Conservation (phyloP, 2,888 invertebrate genomes). For the Hydropsyche betteni region DNA sequence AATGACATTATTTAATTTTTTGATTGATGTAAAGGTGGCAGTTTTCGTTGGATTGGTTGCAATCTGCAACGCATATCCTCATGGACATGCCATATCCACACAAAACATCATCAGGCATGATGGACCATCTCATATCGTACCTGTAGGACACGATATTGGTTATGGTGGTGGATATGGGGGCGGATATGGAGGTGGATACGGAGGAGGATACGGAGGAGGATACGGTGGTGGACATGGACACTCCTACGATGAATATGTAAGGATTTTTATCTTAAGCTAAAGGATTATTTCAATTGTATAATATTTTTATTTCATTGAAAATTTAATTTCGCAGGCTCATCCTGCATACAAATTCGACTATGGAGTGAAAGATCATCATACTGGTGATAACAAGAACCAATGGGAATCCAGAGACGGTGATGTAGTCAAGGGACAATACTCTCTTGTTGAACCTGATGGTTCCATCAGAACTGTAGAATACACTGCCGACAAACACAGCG, state of each 20-base stretch:
- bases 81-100: slow-evolving; percentile 41
- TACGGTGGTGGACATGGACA: slow-evolving; percentile 47
- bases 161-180: slow-evolving; percentile 24
- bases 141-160: slow-evolving; percentile 42
- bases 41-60: slow-evolving; percentile 46
- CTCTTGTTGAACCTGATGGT: slow-evolving; percentile 53
- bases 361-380: slow-evolving; percentile 51
- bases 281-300: neutral
- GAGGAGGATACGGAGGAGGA: slow-evolving; percentile 34
- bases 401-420: slow-evolving; percentile 52
- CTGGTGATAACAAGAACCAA: slow-evolving; percentile 52
- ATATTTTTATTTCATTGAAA: slow-evolving; percentile 16
- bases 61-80: slow-evolving; percentile 43
- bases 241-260: slow-evolving; percentile 41
- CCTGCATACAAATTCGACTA: slow-evolving; percentile 45
- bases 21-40: slow-evolving; percentile 35
- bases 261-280: neutral
- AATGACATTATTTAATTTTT: neutral
- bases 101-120: slow-evolving; percentile 64
- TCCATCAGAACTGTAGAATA: slow-evolving; percentile 52
- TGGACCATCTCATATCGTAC: slow-evolving; percentile 59
- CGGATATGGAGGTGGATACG: slow-evolving; percentile 26
- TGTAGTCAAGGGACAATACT: slow-evolving; percentile 52
- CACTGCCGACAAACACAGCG: slow-evolving; percentile 41
- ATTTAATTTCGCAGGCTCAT: slow-evolving; percentile 48